These are phyloP conservation scores for Cryptus armator DNA, from an alignment of 2,888 invertebrate genomes.

Conservation along the genomic window DNA sequence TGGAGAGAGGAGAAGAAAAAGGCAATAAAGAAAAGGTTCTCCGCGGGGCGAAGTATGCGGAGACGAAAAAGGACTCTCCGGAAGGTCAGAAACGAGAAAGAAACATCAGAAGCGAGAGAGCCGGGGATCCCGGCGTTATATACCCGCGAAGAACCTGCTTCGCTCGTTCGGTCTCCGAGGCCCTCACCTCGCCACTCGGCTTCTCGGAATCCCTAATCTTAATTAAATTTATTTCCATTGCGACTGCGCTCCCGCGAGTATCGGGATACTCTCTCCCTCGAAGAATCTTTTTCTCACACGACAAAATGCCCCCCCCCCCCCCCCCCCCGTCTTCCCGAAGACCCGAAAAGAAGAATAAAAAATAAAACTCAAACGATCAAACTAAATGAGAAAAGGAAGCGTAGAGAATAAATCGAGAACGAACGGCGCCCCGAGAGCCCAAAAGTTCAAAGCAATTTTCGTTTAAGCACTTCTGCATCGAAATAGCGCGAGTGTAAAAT, in stretches of 20 bases:
- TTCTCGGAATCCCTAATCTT: constrained; percentile 84
- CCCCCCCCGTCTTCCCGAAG: not conserved
- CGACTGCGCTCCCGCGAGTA: constrained; percentile 74
- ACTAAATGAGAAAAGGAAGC: constrained; percentile 19
- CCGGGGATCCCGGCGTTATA: constrained; percentile 50
- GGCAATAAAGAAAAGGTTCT: constrained; percentile 43
- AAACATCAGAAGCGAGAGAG: constrained; percentile 50
- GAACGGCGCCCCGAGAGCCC: not conserved
- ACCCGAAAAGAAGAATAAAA: constrained; percentile 26
- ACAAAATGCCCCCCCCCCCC: constrained; percentile 25
- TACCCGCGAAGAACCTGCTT: constrained; percentile 73
- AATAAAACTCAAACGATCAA: constrained; percentile 24
- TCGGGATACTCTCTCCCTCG: constrained; percentile 63
- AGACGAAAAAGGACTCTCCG: constrained; percentile 68
- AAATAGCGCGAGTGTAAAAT: constrained; percentile 23
- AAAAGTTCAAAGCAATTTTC: constrained; percentile 41
- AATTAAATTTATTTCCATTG: constrained; percentile 84
- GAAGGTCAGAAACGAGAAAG: constrained; percentile 71
- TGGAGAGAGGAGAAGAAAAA: constrained; percentile 59
- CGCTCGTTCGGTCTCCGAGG: constrained; percentile 63
- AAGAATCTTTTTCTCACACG: constrained; percentile 64
- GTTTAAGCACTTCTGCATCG: not conserved
- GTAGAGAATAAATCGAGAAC: constrained; percentile 24
- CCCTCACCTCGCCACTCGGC: constrained; percentile 44
- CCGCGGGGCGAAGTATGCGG: constrained; percentile 52